A percentile compares a stretch with the other conserved stretches of the same genome.
Evolutionary conservation across 2,113 vertebrate genomes (phyloP).

Genomic region (Mastomys natalensis): DNA sequence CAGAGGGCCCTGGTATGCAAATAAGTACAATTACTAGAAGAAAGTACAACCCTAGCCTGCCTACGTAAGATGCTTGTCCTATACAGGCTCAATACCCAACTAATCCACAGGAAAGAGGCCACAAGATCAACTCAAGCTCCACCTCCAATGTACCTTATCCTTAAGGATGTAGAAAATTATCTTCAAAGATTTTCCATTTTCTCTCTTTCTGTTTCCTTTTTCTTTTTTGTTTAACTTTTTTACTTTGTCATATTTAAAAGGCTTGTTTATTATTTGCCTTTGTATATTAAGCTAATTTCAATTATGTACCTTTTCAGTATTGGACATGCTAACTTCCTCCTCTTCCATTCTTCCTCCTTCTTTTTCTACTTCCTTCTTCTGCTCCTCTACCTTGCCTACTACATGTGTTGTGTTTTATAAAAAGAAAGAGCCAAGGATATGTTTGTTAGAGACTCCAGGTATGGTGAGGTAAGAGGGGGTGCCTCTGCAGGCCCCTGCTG

Average conservation of each 20-base stretch:
- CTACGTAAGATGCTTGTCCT: background rate
- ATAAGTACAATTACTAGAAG: background rate
- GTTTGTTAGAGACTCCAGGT: too few relatives aligned
- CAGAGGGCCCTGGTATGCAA: background rate
- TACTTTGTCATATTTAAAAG: background rate
- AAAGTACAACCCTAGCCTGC: too few relatives aligned
- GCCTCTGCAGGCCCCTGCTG: too few relatives aligned
- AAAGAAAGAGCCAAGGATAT: too few relatives aligned
- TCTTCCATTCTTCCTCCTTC: background rate
- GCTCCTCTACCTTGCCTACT: background rate
- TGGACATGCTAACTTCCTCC: background rate
- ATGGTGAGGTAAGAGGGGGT: too few relatives aligned
- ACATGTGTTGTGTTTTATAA: background rate
- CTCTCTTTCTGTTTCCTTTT: background rate
- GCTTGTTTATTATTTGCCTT: too few relatives aligned
- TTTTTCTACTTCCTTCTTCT: background rate
- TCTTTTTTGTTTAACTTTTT: background rate
- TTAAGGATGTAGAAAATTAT: background rate
- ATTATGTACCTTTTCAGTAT: background rate
- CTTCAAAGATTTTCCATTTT: background rate
- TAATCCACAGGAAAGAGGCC: background rate
- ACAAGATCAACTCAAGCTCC: background rate
- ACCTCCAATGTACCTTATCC: too few relatives aligned
- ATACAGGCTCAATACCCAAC: background rate
- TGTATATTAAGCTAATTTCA: background rate